These are phyloP conservation scores for Odobenus rosmarus DNA, from an alignment of 2,113 vertebrate species.

Conservation along the genomic window DNA sequence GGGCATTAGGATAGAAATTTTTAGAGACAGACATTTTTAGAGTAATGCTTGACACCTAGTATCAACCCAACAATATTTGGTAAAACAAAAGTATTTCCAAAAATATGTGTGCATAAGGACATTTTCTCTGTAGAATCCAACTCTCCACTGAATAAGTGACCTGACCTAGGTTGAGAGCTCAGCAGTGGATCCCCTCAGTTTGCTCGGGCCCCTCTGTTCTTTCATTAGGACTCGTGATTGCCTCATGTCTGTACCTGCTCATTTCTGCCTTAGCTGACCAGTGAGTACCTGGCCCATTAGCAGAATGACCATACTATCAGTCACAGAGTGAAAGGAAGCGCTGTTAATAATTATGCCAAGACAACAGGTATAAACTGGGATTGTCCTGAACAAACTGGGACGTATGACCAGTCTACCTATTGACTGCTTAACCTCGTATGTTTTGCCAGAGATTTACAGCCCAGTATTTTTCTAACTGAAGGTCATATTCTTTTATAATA, in stretches of 20 bases:
- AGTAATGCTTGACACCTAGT: background rate
- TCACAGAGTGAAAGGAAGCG: background rate
- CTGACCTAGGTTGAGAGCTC: background rate
- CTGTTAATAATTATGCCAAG: conserved; percentile 31
- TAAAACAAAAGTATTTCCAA: background rate
- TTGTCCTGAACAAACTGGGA: background rate
- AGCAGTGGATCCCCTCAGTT: background rate
- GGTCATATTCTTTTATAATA: conserved; percentile 58
- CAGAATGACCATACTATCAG: background rate
- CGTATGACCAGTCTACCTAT: background rate
- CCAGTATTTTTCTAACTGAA: conserved; percentile 53
- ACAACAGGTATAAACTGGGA: background rate
- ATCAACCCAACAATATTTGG: background rate
- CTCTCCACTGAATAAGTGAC: background rate
- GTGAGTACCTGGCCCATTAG: background rate
- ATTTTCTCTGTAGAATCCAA: background rate
- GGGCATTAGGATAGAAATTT: background rate
- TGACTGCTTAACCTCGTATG: background rate
- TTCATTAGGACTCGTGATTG: background rate
- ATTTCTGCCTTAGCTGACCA: background rate
- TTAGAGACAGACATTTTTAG: background rate
- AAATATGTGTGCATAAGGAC: background rate
- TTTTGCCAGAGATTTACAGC: conserved; percentile 47
- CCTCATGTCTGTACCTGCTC: background rate
- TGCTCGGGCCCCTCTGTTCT: background rate